Evolutionary conservation across 2,888 invertebrate genomes (phyloP), one percentile per base, ranked within the genome.

Genomic region (Dichetophora obliterata): DNA sequence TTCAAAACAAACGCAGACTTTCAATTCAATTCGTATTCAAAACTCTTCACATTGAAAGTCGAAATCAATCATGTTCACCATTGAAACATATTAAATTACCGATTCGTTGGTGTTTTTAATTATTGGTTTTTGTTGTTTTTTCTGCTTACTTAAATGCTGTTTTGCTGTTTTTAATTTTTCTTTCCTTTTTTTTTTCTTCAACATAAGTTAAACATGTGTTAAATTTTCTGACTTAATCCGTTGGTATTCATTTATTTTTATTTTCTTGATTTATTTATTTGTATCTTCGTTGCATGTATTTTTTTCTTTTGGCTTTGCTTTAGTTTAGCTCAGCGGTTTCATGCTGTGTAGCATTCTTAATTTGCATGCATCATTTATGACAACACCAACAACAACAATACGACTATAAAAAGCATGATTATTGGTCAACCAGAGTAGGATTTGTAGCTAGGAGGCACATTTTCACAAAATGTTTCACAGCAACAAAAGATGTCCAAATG

Each of bases 201-300:
- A 68, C 75, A 75, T 66, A 57, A 75, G 75, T 54, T 66, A 27
- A 75, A 75, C 75, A 75, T 34, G 75, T 75, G 75, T 75, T 66
- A 8, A n/a, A 31, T 14, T 31, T 34, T 24, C 54, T 37, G 37
- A 34, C 22, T 37, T 65, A 50, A 65, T 63, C 65, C 50, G 27
- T 27, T n/a, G 66, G 66, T 43, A 8, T 66, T 43, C 22, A 48
- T 66, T 48, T 22, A 43, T 66, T 43, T 43, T 11, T 22, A 43
- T 43, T n/a, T 31, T 1, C 16, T 27, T 61, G 19, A 3, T 16
- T 31, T 27, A 16, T 27, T 61, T 6, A 22, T 66, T 43, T 24
- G 1, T 43, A n/a, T n/a, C 14, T 22, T n/a, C 43, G 27, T 59
- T 59, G 6, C 24, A 59, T 34, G 34, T 2, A 34, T 43, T 43